These are phyloP conservation scores for Glareola pratincola DNA, from an alignment of 2,113 vertebrate species.

Conservation along the genomic window DNA sequence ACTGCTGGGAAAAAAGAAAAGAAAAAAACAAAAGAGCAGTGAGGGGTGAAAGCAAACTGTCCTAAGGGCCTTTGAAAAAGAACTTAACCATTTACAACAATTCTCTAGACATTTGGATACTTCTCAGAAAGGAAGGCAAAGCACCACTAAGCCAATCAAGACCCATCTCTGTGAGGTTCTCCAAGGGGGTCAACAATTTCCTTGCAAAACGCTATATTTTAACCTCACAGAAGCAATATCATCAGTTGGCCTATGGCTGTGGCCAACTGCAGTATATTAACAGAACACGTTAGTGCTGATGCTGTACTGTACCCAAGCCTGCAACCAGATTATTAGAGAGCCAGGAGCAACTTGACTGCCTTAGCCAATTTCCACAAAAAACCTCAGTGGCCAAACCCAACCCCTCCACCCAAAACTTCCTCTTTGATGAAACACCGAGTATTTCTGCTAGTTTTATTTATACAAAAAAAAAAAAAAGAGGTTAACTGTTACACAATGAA, in stretches of 20 bases:
- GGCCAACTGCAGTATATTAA: background rate
- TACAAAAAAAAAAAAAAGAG: background rate
- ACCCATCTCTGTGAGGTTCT: background rate
- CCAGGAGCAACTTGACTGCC: background rate
- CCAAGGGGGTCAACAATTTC: background rate
- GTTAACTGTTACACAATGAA: background rate
- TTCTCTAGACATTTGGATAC: background rate
- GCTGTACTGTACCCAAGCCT: background rate
- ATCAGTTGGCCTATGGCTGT: background rate
- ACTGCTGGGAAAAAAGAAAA: background rate
- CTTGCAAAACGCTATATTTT: background rate
- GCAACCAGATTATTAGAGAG: background rate
- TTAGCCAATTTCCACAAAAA: background rate
- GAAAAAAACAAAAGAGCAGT: too few relatives aligned
- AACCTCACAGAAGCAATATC: background rate
- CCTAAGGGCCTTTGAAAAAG: background rate
- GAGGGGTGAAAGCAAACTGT: background rate
- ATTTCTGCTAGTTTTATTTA: background rate
- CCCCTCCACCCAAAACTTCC: background rate
- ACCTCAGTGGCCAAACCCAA: background rate
- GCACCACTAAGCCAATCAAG: background rate
- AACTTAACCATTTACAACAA: background rate
- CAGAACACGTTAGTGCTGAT: fast-evolving
- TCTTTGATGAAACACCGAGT: background rate
- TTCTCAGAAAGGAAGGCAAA: background rate